A percentile compares a stretch with the other conserved stretches of the same genome.
These are phyloP conservation scores for Paramormyrops hopkinsi DNA, from an alignment of 2,797 vertebrate genomes.

Conservation along the genomic window DNA sequence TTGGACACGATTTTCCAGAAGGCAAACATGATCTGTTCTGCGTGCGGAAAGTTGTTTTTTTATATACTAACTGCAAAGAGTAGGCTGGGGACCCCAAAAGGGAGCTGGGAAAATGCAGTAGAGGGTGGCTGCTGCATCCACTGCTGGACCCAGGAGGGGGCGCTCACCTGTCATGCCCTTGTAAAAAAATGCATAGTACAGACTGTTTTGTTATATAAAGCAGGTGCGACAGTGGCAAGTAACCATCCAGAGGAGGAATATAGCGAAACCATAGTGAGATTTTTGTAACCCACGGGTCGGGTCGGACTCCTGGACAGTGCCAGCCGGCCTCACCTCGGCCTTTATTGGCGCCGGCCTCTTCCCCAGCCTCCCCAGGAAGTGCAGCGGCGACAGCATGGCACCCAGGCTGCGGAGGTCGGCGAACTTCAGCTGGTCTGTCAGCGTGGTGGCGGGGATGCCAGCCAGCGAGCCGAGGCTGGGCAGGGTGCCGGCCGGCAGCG, in stretches of 20 bases:
- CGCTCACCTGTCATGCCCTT: not conserved
- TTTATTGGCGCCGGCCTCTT: conserved; percentile 83
- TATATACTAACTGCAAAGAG: not conserved
- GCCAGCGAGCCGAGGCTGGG: conserved; percentile 80
- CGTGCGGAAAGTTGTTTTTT: not conserved
- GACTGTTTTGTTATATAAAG: not conserved
- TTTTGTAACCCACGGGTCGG: not conserved
- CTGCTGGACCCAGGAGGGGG: not conserved
- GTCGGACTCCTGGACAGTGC: not conserved
- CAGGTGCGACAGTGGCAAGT: not conserved
- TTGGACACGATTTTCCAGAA: not conserved
- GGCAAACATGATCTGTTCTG: not conserved
- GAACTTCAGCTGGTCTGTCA: conserved; percentile 82
- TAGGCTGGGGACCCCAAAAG: not conserved
- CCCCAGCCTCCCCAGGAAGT: conserved; percentile 84
- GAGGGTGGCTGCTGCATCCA: no score
- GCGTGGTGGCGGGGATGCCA: conserved; percentile 77
- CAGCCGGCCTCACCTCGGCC: conserved; percentile 69
- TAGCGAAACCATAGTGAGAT: not conserved
- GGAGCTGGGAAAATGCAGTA: not conserved
- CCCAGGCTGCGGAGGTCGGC: conserved; percentile 82
- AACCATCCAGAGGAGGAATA: not conserved
- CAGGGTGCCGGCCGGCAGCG: conserved; percentile 82
- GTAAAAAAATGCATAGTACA: not conserved
- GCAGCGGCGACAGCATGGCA: conserved; percentile 83